Evolutionary conservation across 2,888 invertebrate genomes (phyloP).

Genomic region (Balanococcus diminutus): DNA sequence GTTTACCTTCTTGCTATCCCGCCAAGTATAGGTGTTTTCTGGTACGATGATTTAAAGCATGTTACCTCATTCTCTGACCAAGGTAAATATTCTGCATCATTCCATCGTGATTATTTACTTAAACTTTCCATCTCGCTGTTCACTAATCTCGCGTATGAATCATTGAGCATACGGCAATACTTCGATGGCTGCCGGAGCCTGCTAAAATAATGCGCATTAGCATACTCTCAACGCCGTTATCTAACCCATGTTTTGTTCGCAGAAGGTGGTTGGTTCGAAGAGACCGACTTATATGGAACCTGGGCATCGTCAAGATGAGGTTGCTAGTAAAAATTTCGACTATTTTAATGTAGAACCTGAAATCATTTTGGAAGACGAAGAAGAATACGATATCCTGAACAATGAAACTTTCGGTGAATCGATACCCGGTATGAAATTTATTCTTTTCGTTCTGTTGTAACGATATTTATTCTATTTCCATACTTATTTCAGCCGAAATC

Average conservation of each 20-base stretch:
- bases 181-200: too few relatives aligned
- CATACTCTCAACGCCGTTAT: not conserved
- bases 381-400: conserved; percentile 89
- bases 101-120: not conserved
- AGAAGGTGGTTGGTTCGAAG: conserved; percentile 21
- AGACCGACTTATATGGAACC: conserved; percentile 38
- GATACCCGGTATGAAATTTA: conserved; percentile 57
- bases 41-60: conserved; percentile 44
- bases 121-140: not conserved
- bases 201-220: not conserved
- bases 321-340: conserved; percentile 29
- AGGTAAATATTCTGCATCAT: conserved; percentile 33
- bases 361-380: conserved; percentile 66
- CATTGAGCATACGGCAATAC: not conserved
- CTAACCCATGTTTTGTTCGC: not conserved
- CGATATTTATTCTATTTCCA: not conserved
- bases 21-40: not conserved
- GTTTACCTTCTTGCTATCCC: not conserved
- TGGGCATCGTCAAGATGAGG: not conserved
- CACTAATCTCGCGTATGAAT: not conserved
- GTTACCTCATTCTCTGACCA: conserved; percentile 48
- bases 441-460: not conserved
- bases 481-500: not conserved
- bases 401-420: conserved; percentile 88
- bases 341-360: conserved; percentile 37